Conservation (phyloP, 2,888 invertebrate genomes). For the Ashinkailepas kermadecensis region DNA sequence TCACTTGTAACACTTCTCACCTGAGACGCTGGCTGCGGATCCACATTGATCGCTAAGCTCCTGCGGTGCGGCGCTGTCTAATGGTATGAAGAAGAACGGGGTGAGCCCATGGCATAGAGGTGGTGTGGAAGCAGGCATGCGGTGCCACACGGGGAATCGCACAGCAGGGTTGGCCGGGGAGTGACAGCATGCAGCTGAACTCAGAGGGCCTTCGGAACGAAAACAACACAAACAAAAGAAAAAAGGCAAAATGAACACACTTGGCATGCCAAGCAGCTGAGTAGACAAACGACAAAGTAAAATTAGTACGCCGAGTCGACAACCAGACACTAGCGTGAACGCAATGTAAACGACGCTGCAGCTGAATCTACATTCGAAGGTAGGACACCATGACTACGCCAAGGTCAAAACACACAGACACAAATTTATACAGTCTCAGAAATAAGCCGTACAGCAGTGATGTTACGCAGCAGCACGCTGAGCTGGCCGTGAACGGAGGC, state of each 20-base stretch:
- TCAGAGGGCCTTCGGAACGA: no score
- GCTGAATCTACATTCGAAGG: no score
- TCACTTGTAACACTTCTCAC: conserved; percentile 23
- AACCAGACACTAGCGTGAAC: no score
- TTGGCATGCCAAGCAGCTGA: no score
- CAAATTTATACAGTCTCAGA: no score
- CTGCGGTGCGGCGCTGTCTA: conserved; percentile 26
- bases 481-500: not conserved
- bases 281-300: no score
- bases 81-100: not conserved
- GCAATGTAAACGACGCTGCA: no score
- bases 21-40: conserved; percentile 24
- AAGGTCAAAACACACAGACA: not conserved
- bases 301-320: no score
- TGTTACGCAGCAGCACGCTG: no score
- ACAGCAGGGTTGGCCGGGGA: not conserved
- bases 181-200: no score
- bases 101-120: not conserved
- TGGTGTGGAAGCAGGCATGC: not conserved
- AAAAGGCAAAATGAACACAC: not conserved
- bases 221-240: not conserved
- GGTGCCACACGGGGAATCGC: not conserved
- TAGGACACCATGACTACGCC: not conserved
- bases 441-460: no score
- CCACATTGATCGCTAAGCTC: conserved; percentile 26